Evolutionary conservation across 23 tunicate genomes (phyloP), one percentile per base, ranked within the genome.

Genomic region (Oikopleura vanhoeffeni): DNA sequence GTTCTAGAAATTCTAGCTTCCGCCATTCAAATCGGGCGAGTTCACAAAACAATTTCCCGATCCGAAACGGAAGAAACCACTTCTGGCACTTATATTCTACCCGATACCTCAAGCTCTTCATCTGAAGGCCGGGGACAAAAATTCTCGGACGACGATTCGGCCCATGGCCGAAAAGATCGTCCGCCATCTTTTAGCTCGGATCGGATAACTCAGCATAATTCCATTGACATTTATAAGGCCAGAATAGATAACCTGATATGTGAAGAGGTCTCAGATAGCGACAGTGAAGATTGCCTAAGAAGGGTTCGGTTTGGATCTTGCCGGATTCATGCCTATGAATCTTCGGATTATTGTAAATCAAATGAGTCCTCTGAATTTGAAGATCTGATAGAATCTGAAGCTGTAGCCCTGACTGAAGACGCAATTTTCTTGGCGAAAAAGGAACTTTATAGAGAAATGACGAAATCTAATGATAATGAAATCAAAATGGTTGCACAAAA

Each of bases 311-410:
- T 71, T 30, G 79, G 79, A 28, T 13, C 34, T 4, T 71, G 79
- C 35, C 27, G 32, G 38, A 49, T 49, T 49, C 64, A 49, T 49
- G 18, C 64, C 18, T 49, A 49, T 49, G 64, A 49, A 49, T 24
- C 64, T 24, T 8, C 24, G 13, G 64, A 49, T 49, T 24, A 13
- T 13, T 49, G 64, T 49, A 24, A 49, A 49, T 13, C 3, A 24
- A 71, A 2, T 18, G 79, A 71, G 36, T 2, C 27, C 35, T 33
- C 27, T 2, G 79, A 71, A 13, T 24, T 32, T 33, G 79, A 71
- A 2, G 35, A 30, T 32, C 79, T 71, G 79, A 71, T 71, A 2
- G 79, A 71, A 71, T 71, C 79, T 3, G 79, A 71, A 71, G 79
- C 79, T 18, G 38, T 71, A 28, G 79, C 79, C 27, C 79, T 71